phyloP scores from a whole-genome alignment of 1,140 invertebrate species.

The Phymorhynchus buccinoides region DNA sequence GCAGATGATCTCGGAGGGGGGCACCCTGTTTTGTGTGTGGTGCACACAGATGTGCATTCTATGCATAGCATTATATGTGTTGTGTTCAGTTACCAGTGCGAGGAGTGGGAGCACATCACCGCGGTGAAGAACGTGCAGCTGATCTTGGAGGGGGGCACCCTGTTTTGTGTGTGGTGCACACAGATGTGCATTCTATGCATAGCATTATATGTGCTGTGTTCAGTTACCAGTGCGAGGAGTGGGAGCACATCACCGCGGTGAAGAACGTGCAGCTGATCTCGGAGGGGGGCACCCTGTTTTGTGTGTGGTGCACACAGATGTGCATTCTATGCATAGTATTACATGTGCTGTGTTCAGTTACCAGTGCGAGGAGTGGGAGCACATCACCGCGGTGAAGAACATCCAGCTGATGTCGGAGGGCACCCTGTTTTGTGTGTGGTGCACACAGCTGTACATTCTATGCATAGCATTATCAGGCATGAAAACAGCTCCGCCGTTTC shows the following conservation, averaged over 20 bases:
- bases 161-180: too few species aligned
- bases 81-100: slow-evolving; percentile 66
- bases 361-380: slow-evolving; percentile 80
- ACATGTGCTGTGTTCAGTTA: slow-evolving; percentile 65
- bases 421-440: slow-evolving; percentile 91
- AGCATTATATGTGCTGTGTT: slow-evolving; percentile 19
- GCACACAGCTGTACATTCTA: too few species aligned
- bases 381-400: slow-evolving; percentile 95
- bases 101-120: slow-evolving; percentile 88
- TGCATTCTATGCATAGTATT: too few species aligned
- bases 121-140: slow-evolving; percentile 95
- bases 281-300: slow-evolving; percentile 94
- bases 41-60: too few species aligned
- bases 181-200: too few species aligned
- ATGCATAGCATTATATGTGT: background rate
- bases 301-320: too few species aligned
- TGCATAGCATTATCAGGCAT: too few species aligned
- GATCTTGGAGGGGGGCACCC: slow-evolving; percentile 94
- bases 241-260: slow-evolving; percentile 93
- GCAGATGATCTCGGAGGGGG: too few species aligned
- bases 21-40: too few species aligned
- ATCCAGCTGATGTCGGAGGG: slow-evolving; percentile 95
- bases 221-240: slow-evolving; percentile 73
- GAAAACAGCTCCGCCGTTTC: too few species aligned
- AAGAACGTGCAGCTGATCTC: slow-evolving; percentile 95